These are phyloP conservation scores for Tautogolabrus adspersus DNA, from an alignment of 2,113 vertebrate species.

Conservation along the genomic window DNA sequence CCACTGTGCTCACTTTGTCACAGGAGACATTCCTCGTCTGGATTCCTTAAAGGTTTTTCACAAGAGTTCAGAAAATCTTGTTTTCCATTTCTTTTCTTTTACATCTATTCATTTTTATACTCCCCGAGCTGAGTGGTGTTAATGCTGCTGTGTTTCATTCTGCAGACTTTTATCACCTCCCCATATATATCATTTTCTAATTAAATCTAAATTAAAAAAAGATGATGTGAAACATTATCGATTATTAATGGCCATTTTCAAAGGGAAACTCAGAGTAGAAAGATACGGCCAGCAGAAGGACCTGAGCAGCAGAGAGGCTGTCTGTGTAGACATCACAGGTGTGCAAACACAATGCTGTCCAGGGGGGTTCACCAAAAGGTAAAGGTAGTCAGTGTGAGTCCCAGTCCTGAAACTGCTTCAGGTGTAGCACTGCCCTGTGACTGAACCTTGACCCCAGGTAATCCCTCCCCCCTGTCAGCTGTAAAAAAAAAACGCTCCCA, in stretches of 20 bases:
- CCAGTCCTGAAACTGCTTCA: neutral
- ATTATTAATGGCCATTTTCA: neutral
- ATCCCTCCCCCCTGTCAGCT: conserved; percentile 58
- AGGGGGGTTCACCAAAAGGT: neutral
- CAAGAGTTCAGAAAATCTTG: neutral
- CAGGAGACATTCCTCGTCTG: conserved; percentile 35
- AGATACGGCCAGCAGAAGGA: neutral
- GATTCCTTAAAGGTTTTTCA: conserved; percentile 11
- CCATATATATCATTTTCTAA: neutral
- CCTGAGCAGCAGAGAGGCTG: neutral
- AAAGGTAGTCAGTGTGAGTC: neutral
- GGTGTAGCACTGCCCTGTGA: conserved; percentile 49
- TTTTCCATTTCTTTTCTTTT: neutral
- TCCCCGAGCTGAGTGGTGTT: neutral
- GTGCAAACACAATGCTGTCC: neutral
- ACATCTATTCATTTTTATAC: neutral
- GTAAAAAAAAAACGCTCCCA: conserved; percentile 21
- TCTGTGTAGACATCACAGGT: neutral
- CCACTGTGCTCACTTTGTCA: neutral
- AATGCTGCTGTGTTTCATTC: neutral
- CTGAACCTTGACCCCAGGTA: conserved; percentile 79
- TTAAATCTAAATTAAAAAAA: no score
- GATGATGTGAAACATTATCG: no score
- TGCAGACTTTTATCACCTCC: neutral
- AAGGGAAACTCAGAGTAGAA: neutral